These are phyloP conservation scores for Eurytoma adleriae DNA, from an alignment of 2,888 invertebrate species.

Conservation along the genomic window DNA sequence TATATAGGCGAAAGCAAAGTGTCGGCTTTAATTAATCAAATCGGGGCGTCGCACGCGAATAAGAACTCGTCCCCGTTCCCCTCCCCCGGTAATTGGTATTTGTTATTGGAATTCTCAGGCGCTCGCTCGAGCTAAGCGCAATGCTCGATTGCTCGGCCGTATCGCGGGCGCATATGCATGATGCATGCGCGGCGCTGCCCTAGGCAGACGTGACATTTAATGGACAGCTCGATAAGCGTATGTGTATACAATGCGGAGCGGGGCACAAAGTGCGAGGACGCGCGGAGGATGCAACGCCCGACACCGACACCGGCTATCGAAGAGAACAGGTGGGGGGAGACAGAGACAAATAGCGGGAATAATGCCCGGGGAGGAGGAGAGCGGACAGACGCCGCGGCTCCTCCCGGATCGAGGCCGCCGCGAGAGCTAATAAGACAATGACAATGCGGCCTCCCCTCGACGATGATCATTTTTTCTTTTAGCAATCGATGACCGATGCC, in stretches of 20 bases:
- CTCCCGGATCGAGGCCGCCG: background rate
- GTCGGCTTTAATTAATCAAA: background rate
- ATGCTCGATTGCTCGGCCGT: slow-evolving; percentile 43
- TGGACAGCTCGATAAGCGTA: slow-evolving; percentile 56
- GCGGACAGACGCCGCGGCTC: background rate
- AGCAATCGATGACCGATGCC: background rate
- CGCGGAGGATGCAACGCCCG: background rate
- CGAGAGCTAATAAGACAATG: slow-evolving; percentile 24
- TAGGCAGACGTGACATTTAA: slow-evolving; percentile 56
- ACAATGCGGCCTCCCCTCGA: slow-evolving; percentile 2
- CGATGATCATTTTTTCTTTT: slow-evolving; percentile 22
- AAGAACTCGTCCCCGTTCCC: background rate
- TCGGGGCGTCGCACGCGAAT: background rate
- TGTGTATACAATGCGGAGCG: slow-evolving; percentile 29
- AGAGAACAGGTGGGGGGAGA: slow-evolving; percentile 23
- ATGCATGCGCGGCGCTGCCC: slow-evolving; percentile 49
- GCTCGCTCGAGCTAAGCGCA: slow-evolving; percentile 22
- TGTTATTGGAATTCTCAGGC: slow-evolving; percentile 51
- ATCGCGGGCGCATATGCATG: slow-evolving; percentile 42
- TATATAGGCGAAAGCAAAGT: no score
- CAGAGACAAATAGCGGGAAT: slow-evolving; percentile 39
- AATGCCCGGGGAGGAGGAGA: slow-evolving; percentile 17
- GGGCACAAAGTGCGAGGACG: slow-evolving; percentile 29
- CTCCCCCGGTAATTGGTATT: slow-evolving; percentile 48
- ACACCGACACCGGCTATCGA: slow-evolving; percentile 24